A percentile compares a stretch with the other conserved stretches of the same genome.
Evolutionary conservation across 2,888 invertebrate genomes (phyloP).

Genomic region (Dryococelus australis): DNA sequence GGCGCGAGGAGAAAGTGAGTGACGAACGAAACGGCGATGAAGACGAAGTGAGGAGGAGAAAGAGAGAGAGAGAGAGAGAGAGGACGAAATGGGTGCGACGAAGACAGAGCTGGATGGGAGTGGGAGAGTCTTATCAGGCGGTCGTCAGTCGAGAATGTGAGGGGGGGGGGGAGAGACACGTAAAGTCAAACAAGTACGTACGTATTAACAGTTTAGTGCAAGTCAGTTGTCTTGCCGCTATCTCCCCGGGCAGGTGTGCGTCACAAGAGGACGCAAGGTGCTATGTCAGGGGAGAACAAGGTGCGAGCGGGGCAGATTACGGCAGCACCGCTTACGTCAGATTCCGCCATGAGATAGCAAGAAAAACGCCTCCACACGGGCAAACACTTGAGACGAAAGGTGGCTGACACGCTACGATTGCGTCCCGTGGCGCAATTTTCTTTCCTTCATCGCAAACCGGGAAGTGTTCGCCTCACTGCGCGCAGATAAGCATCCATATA

Average conservation of each 20-base stretch:
- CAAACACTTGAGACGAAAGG: too few relatives aligned
- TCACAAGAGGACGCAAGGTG: not conserved
- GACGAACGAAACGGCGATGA: not conserved
- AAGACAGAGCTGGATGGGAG: not conserved
- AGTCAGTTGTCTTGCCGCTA: not conserved
- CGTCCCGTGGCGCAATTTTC: too few relatives aligned
- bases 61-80: not conserved
- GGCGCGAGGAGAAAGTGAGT: not conserved
- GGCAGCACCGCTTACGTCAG: conserved; percentile 6
- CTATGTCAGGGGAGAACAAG: not conserved
- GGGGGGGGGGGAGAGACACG: not conserved
- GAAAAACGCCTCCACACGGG: too few relatives aligned
- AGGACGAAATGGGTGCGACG: not conserved
- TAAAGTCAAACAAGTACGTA: not conserved
- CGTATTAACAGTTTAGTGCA: conserved; percentile 3
- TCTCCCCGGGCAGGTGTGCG: not conserved
- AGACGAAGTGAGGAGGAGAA: too few relatives aligned
- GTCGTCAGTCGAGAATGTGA: not conserved
- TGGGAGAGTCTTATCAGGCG: not conserved
- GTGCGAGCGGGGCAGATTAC: not conserved
- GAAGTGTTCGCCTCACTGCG: too few relatives aligned
- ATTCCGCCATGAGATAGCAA: not conserved
- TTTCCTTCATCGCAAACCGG: too few relatives aligned
- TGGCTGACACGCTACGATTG: too few relatives aligned
- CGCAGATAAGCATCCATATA: too few relatives aligned